phyloP scores from a whole-genome alignment of 2,888 invertebrate species.

The Tachystola acroxantha region DNA sequence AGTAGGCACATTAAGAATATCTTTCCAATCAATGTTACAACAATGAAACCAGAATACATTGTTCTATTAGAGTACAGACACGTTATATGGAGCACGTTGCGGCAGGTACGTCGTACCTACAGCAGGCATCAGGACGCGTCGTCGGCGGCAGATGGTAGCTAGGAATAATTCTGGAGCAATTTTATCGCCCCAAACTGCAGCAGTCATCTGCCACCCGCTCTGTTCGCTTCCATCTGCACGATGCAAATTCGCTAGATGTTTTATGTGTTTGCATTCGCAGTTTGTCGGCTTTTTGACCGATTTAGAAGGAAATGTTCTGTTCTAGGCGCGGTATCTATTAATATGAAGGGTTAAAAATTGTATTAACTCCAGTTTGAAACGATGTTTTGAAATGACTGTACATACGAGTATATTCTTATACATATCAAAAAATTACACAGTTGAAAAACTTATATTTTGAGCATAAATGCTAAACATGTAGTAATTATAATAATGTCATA shows the following conservation, averaged over 20 bases:
- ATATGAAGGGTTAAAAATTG: too few relatives aligned
- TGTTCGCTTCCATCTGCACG: slow-evolving; percentile 21
- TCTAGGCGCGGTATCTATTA: too few relatives aligned
- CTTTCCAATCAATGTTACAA: too few relatives aligned
- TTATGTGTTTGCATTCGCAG: slow-evolving; percentile 27
- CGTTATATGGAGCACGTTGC: slow-evolving; percentile 3
- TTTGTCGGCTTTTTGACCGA: slow-evolving; percentile 8
- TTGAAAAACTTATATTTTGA: too few relatives aligned
- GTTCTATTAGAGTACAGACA: slow-evolving; percentile 1
- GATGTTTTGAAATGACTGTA: too few relatives aligned
- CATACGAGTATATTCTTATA: too few relatives aligned
- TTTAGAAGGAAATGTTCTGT: too few relatives aligned
- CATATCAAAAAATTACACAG: too few relatives aligned
- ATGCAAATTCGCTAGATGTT: slow-evolving; percentile 29
- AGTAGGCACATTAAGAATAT: too few relatives aligned
- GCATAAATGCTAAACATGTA: too few relatives aligned
- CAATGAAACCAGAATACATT: slow-evolving; percentile 3
- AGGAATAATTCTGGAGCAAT: slow-evolving; percentile 50
- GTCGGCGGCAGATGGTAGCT: slow-evolving; percentile 28
- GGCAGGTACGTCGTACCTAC: slow-evolving; percentile 4
- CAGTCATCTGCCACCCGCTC: slow-evolving; percentile 29
- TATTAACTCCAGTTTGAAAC: too few relatives aligned
- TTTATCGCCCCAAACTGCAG: slow-evolving; percentile 48
- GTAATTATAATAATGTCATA: too few relatives aligned
- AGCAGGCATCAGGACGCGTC: slow-evolving; percentile 12